These are phyloP conservation scores for Amniataba percoides DNA, from an alignment of 2,797 vertebrate species.

Conservation along the genomic window DNA sequence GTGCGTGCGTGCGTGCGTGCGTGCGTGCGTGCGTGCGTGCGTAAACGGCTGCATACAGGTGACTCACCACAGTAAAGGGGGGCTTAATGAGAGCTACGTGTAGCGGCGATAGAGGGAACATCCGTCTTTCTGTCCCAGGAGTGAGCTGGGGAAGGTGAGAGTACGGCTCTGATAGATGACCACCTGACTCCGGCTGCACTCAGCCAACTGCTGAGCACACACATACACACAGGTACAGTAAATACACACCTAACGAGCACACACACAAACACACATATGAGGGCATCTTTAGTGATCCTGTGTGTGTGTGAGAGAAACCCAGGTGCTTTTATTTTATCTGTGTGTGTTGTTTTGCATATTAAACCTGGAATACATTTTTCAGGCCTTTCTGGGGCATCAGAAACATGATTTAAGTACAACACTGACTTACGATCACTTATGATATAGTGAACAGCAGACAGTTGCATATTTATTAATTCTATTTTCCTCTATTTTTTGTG, in stretches of 20 bases:
- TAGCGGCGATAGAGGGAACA: slow-evolving; percentile 38
- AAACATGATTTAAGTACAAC: neutral
- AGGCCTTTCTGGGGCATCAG: neutral
- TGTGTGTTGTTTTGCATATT: slow-evolving; percentile 15
- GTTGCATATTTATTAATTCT: neutral
- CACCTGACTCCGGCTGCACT: slow-evolving; percentile 34
- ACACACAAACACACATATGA: neutral
- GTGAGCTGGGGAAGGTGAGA: slow-evolving; percentile 47
- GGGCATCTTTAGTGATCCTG: slow-evolving; percentile 6
- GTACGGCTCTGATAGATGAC: slow-evolving; percentile 68
- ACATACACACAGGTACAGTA: slow-evolving; percentile 13
- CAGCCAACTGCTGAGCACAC: slow-evolving; percentile 48
- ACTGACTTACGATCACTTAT: neutral
- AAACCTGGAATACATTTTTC: neutral
- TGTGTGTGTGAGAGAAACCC: neutral
- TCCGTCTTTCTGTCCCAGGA: slow-evolving; percentile 57
- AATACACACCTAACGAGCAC: slow-evolving; percentile 6
- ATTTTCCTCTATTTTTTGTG: neutral
- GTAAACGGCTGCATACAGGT: slow-evolving; percentile 19
- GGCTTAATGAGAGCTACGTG: slow-evolving; percentile 54
- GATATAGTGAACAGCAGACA: neutral
- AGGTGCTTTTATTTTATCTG: neutral
- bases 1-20: too few relatives aligned
- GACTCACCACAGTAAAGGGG: slow-evolving; percentile 28
- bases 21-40: too few relatives aligned